These are phyloP conservation scores for Manis pentadactyla DNA, from an alignment of 2,797 vertebrate species.

Conservation along the genomic window DNA sequence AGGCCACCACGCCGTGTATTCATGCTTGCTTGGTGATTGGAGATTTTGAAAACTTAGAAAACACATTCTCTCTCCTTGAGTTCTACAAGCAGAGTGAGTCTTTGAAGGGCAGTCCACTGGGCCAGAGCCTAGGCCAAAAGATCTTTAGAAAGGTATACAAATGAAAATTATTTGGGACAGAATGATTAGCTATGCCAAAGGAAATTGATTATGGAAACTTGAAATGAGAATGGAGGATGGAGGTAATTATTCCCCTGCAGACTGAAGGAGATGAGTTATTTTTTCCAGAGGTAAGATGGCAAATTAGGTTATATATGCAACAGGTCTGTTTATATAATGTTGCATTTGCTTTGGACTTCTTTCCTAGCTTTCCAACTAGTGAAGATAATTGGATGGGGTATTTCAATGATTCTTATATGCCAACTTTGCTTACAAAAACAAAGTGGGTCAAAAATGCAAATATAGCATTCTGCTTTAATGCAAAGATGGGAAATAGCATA, in stretches of 20 bases:
- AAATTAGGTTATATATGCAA: neutral
- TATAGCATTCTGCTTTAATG: constrained; percentile 67
- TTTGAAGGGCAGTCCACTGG: neutral
- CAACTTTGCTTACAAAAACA: constrained; percentile 68
- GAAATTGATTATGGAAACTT: neutral
- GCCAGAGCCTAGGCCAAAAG: neutral
- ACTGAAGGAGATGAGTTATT: neutral
- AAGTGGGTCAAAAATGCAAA: constrained; percentile 74
- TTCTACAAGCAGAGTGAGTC: neutral
- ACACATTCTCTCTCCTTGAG: neutral
- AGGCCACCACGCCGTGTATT: neutral
- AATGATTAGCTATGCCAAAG: neutral
- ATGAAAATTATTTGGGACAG: neutral
- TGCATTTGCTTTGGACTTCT: neutral
- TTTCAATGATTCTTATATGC: constrained; percentile 54
- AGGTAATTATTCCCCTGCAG: neutral
- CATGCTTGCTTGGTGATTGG: neutral
- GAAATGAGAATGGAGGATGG: neutral
- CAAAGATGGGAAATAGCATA: constrained; percentile 75
- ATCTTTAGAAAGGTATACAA: neutral
- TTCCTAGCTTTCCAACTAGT: constrained; percentile 1
- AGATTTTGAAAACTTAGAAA: neutral
- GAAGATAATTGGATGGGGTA: constrained; percentile 48
- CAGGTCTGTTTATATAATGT: constrained; percentile 12
- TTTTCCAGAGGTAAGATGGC: neutral